A percentile compares a stretch with the other conserved stretches of the same genome.
phyloP scores from a whole-genome alignment of 2,797 vertebrate genomes.

The Halcyon chelicuti region DNA sequence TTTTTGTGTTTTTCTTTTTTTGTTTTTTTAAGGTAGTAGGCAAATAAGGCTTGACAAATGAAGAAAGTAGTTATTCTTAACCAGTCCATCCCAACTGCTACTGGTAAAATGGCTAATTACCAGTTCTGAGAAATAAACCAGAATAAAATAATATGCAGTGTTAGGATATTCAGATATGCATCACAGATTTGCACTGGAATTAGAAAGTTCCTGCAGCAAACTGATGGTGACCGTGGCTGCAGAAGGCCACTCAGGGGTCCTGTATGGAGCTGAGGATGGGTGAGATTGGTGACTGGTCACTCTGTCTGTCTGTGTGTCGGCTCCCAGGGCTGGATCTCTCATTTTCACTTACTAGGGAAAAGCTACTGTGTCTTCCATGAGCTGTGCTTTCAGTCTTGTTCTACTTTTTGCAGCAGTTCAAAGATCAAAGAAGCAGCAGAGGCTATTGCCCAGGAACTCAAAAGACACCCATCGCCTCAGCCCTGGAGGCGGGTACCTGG shows the following conservation, averaged over 20 bases:
- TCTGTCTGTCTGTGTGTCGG: not conserved
- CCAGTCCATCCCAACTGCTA: not conserved
- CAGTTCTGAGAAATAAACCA: not conserved
- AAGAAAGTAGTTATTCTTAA: not conserved
- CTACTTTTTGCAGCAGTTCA: not conserved
- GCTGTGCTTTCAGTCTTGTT: not conserved
- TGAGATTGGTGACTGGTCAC: accelerated
- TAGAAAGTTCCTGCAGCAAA: not conserved
- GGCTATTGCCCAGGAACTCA: not conserved
- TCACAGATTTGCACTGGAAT: not conserved
- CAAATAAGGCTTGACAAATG: not conserved
- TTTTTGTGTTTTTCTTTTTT: not conserved
- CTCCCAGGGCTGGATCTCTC: not conserved
- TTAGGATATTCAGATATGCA: not conserved
- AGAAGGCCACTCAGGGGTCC: not conserved
- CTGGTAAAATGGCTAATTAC: not conserved
- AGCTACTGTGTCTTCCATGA: not conserved
- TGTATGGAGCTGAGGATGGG: not conserved
- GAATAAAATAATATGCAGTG: not conserved
- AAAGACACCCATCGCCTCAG: not conserved
- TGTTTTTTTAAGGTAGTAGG: not conserved
- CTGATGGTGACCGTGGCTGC: not conserved
- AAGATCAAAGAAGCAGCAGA: not conserved
- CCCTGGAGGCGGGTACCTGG: not conserved
- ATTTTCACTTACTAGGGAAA: not conserved